These are phyloP conservation scores for Sciurus niger DNA, from an alignment of 2,113 vertebrate species.

Conservation along the genomic window DNA sequence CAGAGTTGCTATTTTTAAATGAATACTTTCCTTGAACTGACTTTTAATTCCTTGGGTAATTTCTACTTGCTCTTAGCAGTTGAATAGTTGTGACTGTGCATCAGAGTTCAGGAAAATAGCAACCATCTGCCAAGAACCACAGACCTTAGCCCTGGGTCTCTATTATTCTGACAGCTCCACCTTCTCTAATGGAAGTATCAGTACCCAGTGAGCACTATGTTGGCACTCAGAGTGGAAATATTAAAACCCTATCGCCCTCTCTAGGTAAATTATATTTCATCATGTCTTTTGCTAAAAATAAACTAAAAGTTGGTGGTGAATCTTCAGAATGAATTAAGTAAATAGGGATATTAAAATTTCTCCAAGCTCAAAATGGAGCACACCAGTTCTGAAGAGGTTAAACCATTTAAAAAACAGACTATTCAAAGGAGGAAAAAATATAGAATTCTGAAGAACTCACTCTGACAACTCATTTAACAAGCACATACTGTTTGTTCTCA, in stretches of 20 bases:
- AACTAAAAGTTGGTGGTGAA: not conserved
- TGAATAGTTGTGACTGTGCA: constrained; percentile 26
- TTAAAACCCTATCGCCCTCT: not conserved
- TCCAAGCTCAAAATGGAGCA: constrained; percentile 39
- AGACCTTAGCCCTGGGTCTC: constrained; percentile 46
- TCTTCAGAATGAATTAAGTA: constrained; percentile 26
- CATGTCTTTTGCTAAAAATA: constrained; percentile 57
- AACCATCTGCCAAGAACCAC: constrained; percentile 55
- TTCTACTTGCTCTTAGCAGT: constrained; percentile 66
- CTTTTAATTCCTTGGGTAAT: constrained; percentile 70
- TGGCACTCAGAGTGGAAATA: constrained; percentile 51
- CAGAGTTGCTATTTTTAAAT: constrained; percentile 73
- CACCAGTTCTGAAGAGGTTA: constrained; percentile 50
- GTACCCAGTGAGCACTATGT: not conserved
- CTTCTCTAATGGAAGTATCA: constrained; percentile 47
- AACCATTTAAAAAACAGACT: constrained; percentile 44
- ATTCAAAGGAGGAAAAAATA: constrained; percentile 40
- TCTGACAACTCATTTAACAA: constrained; percentile 69
- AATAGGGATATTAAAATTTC: constrained; percentile 16
- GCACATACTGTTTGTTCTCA: constrained; percentile 75
- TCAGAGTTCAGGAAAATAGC: constrained; percentile 67
- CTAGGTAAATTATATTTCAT: constrained; percentile 60
- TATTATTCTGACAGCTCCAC: not conserved
- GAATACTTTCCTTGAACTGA: constrained; percentile 64
- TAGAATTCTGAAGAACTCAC: constrained; percentile 39